A percentile compares a stretch with the other conserved stretches of the same genome.
phyloP scores from a whole-genome alignment of 2,888 invertebrate species.

The Ochlodes sylvanus region DNA sequence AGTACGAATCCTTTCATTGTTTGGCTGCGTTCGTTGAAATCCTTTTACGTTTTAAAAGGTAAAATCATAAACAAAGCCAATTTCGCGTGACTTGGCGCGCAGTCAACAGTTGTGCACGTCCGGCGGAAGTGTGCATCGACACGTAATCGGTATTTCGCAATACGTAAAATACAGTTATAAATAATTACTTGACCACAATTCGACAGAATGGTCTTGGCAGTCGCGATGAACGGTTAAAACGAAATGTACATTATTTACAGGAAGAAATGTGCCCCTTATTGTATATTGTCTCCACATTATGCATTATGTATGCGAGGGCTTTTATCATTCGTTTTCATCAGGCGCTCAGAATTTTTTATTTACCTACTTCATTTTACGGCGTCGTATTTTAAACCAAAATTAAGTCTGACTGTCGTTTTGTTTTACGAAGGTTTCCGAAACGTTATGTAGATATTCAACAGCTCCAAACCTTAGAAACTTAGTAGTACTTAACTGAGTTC shows the following conservation, averaged over 20 bases:
- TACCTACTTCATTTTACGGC: neutral
- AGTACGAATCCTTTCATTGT: neutral
- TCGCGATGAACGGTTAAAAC: neutral
- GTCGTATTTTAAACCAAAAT: neutral
- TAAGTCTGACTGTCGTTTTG: neutral
- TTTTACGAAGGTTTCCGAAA: neutral
- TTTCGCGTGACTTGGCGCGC: constrained; percentile 24
- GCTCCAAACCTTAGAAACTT: no score
- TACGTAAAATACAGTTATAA: constrained; percentile 17
- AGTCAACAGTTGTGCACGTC: constrained; percentile 22
- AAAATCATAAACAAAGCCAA: constrained; percentile 22
- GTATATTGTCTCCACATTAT: neutral
- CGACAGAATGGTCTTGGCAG: constrained; percentile 3
- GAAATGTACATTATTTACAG: neutral
- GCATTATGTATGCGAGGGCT: neutral
- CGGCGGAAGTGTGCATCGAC: constrained; percentile 28
- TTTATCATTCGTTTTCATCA: neutral
- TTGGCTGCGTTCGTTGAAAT: neutral
- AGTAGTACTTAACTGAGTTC: no score
- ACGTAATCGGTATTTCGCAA: constrained; percentile 16
- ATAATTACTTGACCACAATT: constrained; percentile 25
- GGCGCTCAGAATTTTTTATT: constrained; percentile 1
- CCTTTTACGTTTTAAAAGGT: neutral
- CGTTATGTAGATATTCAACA: no score
- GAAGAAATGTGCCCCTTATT: neutral